Evolutionary conservation across 2,113 vertebrate species (phyloP).

Genomic region (Aramus guarauna): DNA sequence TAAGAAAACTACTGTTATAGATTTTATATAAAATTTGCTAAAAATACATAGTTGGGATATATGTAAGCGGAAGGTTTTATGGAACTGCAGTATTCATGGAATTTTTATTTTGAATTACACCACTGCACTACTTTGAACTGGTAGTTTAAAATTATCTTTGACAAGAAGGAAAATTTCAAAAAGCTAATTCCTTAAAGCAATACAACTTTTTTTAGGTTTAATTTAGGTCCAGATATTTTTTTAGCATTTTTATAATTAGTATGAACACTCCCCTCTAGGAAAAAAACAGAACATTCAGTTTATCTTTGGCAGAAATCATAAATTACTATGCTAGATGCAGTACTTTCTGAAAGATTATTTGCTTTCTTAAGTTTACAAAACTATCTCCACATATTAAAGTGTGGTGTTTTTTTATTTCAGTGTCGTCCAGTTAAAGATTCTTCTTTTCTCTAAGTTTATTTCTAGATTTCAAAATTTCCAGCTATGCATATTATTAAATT

Average conservation of each 20-base stretch:
- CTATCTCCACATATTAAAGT: neutral
- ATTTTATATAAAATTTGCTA: neutral
- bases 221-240: neutral
- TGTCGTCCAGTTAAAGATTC: neutral
- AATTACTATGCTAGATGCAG: neutral
- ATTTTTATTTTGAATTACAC: neutral
- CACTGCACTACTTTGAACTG: neutral
- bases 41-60: neutral
- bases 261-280: fast-evolving
- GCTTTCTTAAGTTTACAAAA: neutral
- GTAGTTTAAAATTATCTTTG: neutral
- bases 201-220: neutral
- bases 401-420: fast-evolving
- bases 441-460: neutral
- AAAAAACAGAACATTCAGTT: neutral
- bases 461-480: neutral
- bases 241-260: neutral
- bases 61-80: neutral
- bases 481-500: neutral
- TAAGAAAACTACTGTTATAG: neutral
- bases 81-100: neutral
- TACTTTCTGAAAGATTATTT: neutral
- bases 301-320: neutral
- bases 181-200: neutral
- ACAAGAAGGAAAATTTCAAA: neutral